Evolutionary conservation across 2,113 vertebrate genomes (phyloP), one percentile per base, ranked within the genome.

Genomic region (Nesogale talazaci): DNA sequence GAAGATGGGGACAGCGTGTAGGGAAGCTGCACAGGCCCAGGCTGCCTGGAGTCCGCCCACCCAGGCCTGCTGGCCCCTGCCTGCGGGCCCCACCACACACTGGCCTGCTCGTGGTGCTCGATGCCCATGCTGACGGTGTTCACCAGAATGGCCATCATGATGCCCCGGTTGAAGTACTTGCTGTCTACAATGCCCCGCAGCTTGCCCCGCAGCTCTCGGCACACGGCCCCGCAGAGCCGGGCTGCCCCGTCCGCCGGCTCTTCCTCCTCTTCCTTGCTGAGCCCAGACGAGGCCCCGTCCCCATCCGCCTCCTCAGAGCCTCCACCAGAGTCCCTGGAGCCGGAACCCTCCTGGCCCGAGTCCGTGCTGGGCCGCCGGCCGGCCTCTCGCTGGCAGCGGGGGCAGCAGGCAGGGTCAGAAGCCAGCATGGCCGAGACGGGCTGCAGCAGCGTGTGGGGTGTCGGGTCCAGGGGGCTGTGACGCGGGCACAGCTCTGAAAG

Each of bases 121-220:
- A 99, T 99, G 93, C 99, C 99, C 99, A 99, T 99, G 97, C 99
- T 99, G 98, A 99, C 98, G 3, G 99, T 99, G 96, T 99, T 99
- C 97, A 99, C 99, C 4, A 99, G 98, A 95, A 99, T 99, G 86
- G 99, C 99, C 23, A 99, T 99, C 99, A 99, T 99, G 97, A 99
- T 99, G 86, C 99, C 99, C 31, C 99, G 97, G 97, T 98, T 99
- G 98, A 99, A 99, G 97, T 99, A 99, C 76, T 99, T 99, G 98
- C 99, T 99, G 97, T 99, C 99, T 96, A 99, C 99, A 38, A 99
- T 99, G 84, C 98, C 97, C 96, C 99, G 98, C 90, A 99, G 98
- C 95, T 99, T 99, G 95, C 97, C 96, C 63, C 98, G 98, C 0
- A 97, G 98, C 95, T 99, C 98, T 61, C 96, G 78, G 97, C 98